Evolutionary conservation across 2,797 vertebrate species (phyloP).

Genomic region (Aeoliscus strigatus): DNA sequence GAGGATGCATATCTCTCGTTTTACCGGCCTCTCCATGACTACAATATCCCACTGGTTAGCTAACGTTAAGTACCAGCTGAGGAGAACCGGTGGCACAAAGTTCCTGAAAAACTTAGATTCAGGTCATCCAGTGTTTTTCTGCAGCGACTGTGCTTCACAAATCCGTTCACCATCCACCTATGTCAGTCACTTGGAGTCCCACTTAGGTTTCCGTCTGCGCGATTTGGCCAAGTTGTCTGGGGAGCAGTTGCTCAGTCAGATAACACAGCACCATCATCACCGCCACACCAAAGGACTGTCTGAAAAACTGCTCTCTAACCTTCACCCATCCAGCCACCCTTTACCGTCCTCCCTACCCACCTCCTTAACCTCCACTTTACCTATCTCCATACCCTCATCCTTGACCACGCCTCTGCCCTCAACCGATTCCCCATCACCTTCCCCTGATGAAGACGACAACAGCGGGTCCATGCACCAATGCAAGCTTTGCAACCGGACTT

Average conservation of each 20-base stretch:
- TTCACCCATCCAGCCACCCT: conserved; percentile 63
- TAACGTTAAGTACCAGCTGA: conserved; percentile 98
- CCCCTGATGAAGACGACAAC: conserved; percentile 90
- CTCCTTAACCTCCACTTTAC: conserved; percentile 69
- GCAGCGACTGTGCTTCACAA: conserved; percentile 97
- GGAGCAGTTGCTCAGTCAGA: conserved; percentile 91
- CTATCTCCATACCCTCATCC: conserved; percentile 62
- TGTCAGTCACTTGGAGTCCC: conserved; percentile 96
- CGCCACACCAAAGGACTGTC: conserved; percentile 89
- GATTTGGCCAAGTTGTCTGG: conserved; percentile 94
- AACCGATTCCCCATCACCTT: conserved; percentile 73
- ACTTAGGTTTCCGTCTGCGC: conserved; percentile 95
- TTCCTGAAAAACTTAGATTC: conserved; percentile 99
- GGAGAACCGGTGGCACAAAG: conserved; percentile 98
- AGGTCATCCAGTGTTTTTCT: conserved; percentile 98
- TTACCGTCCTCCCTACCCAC: conserved; percentile 78
- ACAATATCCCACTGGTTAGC: conserved; percentile 99
- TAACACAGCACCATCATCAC: conserved; percentile 75
- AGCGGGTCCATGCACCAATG: conserved; percentile 87
- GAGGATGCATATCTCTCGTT: conserved; percentile 97
- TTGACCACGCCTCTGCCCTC: conserved; percentile 66
- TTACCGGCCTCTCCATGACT: conserved; percentile 98
- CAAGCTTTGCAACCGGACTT: conserved; percentile 99
- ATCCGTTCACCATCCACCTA: conserved; percentile 98
- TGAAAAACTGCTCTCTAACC: conserved; percentile 86